Conservation (phyloP, 2,888 invertebrate genomes). For the Scelioninae gen. 1 region DNA sequence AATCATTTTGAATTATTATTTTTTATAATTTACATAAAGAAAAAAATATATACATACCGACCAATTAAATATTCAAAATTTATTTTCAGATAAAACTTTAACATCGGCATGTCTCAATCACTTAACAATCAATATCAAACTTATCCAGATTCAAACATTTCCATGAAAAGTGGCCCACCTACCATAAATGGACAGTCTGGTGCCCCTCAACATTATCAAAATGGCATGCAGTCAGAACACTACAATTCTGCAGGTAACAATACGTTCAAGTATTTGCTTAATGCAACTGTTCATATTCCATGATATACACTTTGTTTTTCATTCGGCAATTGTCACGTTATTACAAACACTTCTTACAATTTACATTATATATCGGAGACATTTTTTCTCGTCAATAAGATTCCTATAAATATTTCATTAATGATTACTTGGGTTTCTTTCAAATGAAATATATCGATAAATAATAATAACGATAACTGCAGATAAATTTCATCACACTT, state of each 20-base stretch:
- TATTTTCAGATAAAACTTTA: slow-evolving; percentile 73
- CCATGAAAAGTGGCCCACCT: slow-evolving; percentile 74
- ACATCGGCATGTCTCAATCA: slow-evolving; percentile 78
- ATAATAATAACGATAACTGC: slow-evolving; percentile 11
- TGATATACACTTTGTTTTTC: not conserved
- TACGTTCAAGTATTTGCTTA: not conserved
- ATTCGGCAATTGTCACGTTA: not conserved
- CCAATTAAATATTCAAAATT: not conserved
- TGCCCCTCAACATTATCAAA: slow-evolving; percentile 75
- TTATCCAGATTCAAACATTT: slow-evolving; percentile 73
- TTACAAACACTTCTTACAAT: not conserved
- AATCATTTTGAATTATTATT: too few relatives aligned
- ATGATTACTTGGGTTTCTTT: slow-evolving; percentile 9
- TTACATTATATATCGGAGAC: too few relatives aligned
- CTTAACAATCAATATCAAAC: slow-evolving; percentile 78
- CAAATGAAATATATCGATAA: not conserved
- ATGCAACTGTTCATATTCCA: not conserved
- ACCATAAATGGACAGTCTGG: slow-evolving; percentile 78
- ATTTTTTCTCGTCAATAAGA: not conserved
- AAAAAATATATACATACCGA: too few relatives aligned
- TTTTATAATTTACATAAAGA: too few relatives aligned
- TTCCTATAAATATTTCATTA: slow-evolving; percentile 3
- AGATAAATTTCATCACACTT: slow-evolving; percentile 29
- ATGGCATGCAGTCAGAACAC: slow-evolving; percentile 78
- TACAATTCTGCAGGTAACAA: slow-evolving; percentile 78